Percentiles rank a stretch among this genome's conserved stretches.
Evolutionary conservation across 2,797 vertebrate species (phyloP).

Genomic region (Poecilia wingei): DNA sequence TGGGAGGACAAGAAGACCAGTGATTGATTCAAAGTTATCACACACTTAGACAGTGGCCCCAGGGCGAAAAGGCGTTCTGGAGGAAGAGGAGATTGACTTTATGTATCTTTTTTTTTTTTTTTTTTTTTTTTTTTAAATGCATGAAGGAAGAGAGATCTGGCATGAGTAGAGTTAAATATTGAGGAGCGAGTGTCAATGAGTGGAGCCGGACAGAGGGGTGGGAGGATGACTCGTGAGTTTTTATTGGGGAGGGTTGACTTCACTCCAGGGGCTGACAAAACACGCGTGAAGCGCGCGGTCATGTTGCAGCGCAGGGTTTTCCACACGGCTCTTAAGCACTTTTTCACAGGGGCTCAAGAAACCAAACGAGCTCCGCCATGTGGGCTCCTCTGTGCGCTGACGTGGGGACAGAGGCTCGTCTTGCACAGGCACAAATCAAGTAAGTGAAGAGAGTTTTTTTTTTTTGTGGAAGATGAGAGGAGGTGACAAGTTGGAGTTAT

Average conservation of each 20-base stretch:
- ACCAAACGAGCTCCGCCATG: not conserved
- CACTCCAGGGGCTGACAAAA: conserved; percentile 5
- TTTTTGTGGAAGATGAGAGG: not conserved
- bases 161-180: conserved; percentile 52
- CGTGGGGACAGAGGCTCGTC: conserved; percentile 13
- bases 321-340: conserved; percentile 21
- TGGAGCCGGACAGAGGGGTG: conserved; percentile 17
- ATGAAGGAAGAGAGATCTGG: conserved; percentile 13
- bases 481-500: not conserved
- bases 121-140: not conserved
- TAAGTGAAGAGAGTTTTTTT: conserved; percentile 29
- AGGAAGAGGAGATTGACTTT: not conserved
- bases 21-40: conserved; percentile 2
- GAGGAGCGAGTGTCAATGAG: conserved; percentile 13
- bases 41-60: not conserved
- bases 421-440: conserved; percentile 49
- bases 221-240: conserved; percentile 55
- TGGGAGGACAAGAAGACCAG: not conserved
- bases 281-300: conserved; percentile 30
- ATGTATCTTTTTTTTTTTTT: not conserved
- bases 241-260: conserved; percentile 45
- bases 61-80: not conserved
- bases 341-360: conserved; percentile 10
- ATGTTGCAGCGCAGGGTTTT: conserved; percentile 51
- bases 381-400: not conserved